A percentile compares a stretch with the other conserved stretches of the same genome.
Conservation (phyloP, 2,113 vertebrate species). For the Nannospalax galili region DNA sequence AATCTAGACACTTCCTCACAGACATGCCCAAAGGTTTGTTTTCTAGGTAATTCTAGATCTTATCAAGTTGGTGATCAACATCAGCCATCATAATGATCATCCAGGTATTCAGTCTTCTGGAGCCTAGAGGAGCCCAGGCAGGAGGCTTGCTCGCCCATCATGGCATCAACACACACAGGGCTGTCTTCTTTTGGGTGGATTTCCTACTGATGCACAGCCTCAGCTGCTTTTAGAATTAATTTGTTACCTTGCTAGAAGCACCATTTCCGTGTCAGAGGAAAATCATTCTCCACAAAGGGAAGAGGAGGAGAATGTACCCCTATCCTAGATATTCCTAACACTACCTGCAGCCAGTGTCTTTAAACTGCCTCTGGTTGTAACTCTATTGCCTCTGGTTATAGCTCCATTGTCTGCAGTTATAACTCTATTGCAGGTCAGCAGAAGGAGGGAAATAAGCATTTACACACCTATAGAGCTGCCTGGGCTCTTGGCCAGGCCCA, state of each 20-base stretch:
- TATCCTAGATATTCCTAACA: not conserved
- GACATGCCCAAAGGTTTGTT: not conserved
- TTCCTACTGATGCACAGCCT: not conserved
- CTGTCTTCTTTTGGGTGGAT: not conserved
- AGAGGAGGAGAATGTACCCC: not conserved
- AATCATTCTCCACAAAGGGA: not conserved
- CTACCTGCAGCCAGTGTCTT: not conserved
- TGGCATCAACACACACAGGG: not conserved
- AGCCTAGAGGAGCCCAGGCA: not conserved
- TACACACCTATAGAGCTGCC: not conserved
- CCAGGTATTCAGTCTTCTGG: not conserved
- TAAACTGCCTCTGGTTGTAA: constrained; percentile 3
- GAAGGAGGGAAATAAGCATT: not conserved
- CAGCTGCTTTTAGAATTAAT: not conserved
- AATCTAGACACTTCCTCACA: not conserved
- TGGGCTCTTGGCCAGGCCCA: not conserved
- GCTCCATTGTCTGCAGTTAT: too few relatives aligned
- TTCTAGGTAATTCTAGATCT: not conserved
- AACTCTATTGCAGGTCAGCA: not conserved
- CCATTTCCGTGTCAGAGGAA: not conserved
- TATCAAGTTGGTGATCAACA: not conserved
- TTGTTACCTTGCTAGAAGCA: not conserved
- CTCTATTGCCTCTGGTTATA: too few relatives aligned
- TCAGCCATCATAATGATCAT: not conserved
- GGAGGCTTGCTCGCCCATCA: fast-evolving